Base-by-base conservation (phyloP, 1,140 invertebrate species). In the Adelges cooleyi region DNA sequence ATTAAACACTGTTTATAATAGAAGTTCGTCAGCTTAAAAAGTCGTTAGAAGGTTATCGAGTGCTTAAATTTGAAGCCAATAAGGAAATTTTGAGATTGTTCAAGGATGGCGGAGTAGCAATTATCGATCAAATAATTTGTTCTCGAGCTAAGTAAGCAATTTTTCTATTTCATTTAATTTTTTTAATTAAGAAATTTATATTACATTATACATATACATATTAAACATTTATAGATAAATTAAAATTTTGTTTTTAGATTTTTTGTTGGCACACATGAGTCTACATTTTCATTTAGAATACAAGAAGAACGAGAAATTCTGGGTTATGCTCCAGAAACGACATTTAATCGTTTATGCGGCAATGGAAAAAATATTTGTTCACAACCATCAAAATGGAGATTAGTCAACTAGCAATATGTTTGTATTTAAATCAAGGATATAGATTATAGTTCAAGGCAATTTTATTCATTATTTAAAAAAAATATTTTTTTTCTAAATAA, bases 271-370 rank as follows among this genome's bases (percentile, higher is more conserved):
- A 93, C 91, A 1, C 80, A 87, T 73, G 90, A 92, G 72, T 98
- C 95, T 68, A 98, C 95, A 23, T 98, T 96, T 77, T 89, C 93
- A 13, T 95, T 90, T 74, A 80, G 95, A 54, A 98, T 98, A 68
- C 92, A 96, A 79, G 95, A 98, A 75, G 95, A 98, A 74, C 80
- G 95, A 48, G 94, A 98, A 78, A 95, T 98, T 67, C 73, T 97
- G 18, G 91, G 92, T 6, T 94, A 95, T 75, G 76, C 81, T 36
- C 77, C 81, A 66, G 73, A 84, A 38, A 85, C 83, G 15, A 98
- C 94, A 20, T 98, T 95, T 75, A 96, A 97, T 76, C 78, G 84
- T 66, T 79, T 98, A 15, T 98, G 95, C 75, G 80, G 80, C 1
- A 25, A 52, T 3, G 54, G 59, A 10, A 29, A 56, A 65, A 66